Evolutionary conservation across 53 echinoderm and acorn worm species (phyloP).

Genomic region (Echinometra lucunter): DNA sequence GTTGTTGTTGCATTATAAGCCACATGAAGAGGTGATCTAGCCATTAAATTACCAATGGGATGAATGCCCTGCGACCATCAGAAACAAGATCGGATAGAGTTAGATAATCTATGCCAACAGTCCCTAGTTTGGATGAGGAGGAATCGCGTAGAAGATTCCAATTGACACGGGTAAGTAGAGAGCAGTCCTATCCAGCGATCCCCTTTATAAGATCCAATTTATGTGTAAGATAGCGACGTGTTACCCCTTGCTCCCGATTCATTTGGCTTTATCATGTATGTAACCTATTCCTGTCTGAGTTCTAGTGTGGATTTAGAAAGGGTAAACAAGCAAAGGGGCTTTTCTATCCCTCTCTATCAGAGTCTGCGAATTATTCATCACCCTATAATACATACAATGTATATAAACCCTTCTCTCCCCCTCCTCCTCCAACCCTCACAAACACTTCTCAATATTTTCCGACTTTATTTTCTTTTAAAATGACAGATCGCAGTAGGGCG

Average conservation of each 20-base stretch:
- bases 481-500: background rate
- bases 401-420: background rate
- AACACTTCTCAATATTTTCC: background rate
- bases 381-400: background rate
- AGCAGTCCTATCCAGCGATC: background rate
- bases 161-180: conserved; percentile 24
- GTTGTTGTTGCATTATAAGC: too few species aligned
- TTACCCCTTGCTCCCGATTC: background rate
- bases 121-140: background rate
- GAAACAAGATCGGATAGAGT: background rate
- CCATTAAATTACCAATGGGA: background rate
- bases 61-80: background rate
- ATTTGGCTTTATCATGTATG: background rate
- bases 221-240: background rate
- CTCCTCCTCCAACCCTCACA: background rate
- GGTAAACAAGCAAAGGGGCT: background rate
- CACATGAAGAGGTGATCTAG: too few species aligned
- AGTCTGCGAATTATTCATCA: background rate
- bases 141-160: background rate
- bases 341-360: background rate
- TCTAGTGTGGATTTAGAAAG: background rate
- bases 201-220: background rate
- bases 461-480: background rate
- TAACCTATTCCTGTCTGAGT: background rate
- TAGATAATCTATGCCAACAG: background rate